Evolutionary conservation across 2,888 invertebrate genomes (phyloP), one percentile per base, ranked within the genome.

Genomic region (Notodonta ziczac): DNA sequence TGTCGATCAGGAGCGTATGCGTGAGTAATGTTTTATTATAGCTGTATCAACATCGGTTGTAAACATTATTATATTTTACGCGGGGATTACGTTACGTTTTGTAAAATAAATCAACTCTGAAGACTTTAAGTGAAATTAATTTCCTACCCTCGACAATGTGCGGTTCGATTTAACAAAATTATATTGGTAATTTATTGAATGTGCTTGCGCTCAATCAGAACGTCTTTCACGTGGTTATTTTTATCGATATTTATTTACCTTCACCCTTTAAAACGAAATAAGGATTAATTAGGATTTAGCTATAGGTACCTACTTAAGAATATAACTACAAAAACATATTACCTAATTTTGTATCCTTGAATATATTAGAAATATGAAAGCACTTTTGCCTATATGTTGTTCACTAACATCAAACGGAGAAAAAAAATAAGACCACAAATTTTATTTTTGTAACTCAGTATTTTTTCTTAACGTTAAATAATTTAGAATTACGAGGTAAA

Each of bases 141-240:
- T 65, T 57, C 52, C 61, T 69, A 63, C 61, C 65, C 66, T 63
- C 57, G 56, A 65, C 61, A 65, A 69, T 65, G 62, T 62, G 70
- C 58, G 67, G 69, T 73, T 61, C 64, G 68, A 70, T 44, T 56
- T 76, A 55, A 59, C 62, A 66, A 71, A 73, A 74, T 76, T 63
- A 67, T 73, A 76, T 69, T 71, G 64, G 64, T 70, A 65, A 76
- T 61, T 73, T 70, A 74, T 63, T 70, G 69, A 67, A 66, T 62
- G 66, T 56, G 58, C 60, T 73, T 69, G 69, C 61, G 62, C 73
- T 68, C 68, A 72, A 80, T 76, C 77, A 71, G 69, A 72, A 72
- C 69, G 70, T 69, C 74, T 66, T 78, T 81, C 72, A 80, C 71
- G 75, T 81, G 72, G 76, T 80, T 78, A 60, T 62, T 62, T 68